Evolutionary conservation across 1,140 invertebrate species (phyloP), one percentile per base, ranked within the genome.

Genomic region (Drosophila mojavensis): DNA sequence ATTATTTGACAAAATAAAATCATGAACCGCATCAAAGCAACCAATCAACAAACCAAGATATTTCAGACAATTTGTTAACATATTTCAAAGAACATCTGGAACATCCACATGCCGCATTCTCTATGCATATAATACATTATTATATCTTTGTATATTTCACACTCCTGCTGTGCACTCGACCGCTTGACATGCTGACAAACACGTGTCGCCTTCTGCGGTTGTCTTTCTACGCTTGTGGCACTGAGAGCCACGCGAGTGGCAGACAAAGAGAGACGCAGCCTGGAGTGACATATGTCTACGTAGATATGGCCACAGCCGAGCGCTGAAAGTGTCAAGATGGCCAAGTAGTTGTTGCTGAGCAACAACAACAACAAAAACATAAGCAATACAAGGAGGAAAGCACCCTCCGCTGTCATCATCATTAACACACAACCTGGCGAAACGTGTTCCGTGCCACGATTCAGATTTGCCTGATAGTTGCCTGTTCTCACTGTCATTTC

Each of bases 261-360:
- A 33, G 41, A 24, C 48, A 48, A 15, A 28, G 64, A 45, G 30
- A 13, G 48, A 47, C 9, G 28, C 24, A 17, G 28, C 47, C 26
- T 17, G 24, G 66, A 68, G 53, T 68, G 70, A 74, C 71, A 63
- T 68, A 59, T 74, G 55, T 68, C 33, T 51, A 56, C 70, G 41
- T 43, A 67, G 43, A 66, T 60, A 75, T 55, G 36, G 36, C 69
- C 39, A 55, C 47, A 58, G 30, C 28, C 24, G 45, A 48, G 61
- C 30, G 50, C 20, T 67, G 56, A 71, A 75, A 76, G 71, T 66
- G 67, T 78, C 67, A 75, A 66, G 63, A 67, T 55, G 71, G 28
- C 30, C 47, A 63, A 50, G 54, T 58, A 64, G 33, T 48, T 39
- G 54, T 28, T 58, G 61, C 53, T n/a, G 50, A 24, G 20, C 20